phyloP scores from a whole-genome alignment of 2,888 invertebrate genomes.

The Acanthopleura granulata region DNA sequence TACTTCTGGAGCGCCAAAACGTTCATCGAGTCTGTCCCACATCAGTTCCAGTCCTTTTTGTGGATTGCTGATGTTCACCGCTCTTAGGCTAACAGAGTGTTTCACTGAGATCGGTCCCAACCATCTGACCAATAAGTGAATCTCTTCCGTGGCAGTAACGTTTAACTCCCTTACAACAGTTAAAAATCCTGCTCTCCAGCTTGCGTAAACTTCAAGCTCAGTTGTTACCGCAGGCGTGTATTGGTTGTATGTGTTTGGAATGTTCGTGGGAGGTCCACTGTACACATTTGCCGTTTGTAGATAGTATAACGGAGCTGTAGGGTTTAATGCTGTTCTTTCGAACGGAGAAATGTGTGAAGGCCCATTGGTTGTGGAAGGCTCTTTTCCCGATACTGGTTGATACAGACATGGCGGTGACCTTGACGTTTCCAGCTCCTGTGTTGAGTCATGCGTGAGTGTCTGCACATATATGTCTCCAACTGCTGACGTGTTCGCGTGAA shows the following conservation, averaged over 20 bases:
- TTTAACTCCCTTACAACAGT: slow-evolving; percentile 25
- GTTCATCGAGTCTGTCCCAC: slow-evolving; percentile 30
- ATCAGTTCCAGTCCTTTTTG: slow-evolving; percentile 12
- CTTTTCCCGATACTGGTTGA: no score
- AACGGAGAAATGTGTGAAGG: neutral
- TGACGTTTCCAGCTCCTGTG: neutral
- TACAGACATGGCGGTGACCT: neutral
- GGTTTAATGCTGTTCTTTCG: neutral
- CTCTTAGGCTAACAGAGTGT: slow-evolving; percentile 28
- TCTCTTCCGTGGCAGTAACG: slow-evolving; percentile 25
- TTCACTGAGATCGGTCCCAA: slow-evolving; percentile 21
- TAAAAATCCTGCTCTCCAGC: slow-evolving; percentile 30
- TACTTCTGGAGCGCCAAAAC: slow-evolving; percentile 29
- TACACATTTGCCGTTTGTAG: neutral
- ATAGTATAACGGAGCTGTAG: neutral
- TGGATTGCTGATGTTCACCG: slow-evolving; percentile 22
- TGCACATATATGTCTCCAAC: no score
- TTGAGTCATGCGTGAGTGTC: neutral
- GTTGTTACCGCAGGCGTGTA: neutral
- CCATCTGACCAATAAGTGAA: slow-evolving; percentile 30
- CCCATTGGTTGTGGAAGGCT: neutral
- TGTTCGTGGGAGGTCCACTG: no score
- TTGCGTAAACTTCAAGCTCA: slow-evolving; percentile 24
- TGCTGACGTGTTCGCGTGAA: no score
- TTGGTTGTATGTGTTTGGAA: neutral